Percentiles rank a stretch among this genome's conserved stretches.
phyloP scores from a whole-genome alignment of 2,113 vertebrate genomes.

The Natator depressus region DNA sequence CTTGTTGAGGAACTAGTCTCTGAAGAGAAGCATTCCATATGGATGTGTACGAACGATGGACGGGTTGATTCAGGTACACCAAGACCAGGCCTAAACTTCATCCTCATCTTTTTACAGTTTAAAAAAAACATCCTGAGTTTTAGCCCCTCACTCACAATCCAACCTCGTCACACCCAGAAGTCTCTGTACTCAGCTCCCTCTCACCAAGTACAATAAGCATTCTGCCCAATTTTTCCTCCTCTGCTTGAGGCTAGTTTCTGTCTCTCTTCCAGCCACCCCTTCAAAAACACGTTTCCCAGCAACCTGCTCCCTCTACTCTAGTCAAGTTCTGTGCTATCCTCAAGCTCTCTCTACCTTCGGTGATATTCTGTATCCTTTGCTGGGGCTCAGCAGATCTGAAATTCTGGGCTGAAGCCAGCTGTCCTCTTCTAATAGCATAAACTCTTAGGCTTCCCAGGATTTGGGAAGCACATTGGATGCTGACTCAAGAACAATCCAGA shows the following conservation, averaged over 20 bases:
- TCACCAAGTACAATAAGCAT: background rate
- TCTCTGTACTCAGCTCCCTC: background rate
- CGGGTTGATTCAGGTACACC: background rate
- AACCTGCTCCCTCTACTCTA: background rate
- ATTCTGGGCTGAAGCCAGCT: conserved; percentile 50
- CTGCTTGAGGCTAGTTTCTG: background rate
- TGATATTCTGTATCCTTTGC: conserved; percentile 2
- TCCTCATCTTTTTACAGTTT: background rate
- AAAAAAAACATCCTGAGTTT: background rate
- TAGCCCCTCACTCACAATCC: background rate
- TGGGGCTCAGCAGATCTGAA: conserved; percentile 17
- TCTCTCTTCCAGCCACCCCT: conserved; percentile 18
- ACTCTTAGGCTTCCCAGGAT: conserved; percentile 48
- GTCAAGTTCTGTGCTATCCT: conserved; percentile 44
- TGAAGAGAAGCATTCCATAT: background rate
- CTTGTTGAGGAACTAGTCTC: background rate
- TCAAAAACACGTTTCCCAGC: background rate
- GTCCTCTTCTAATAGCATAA: conserved; percentile 32
- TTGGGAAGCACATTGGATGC: conserved; percentile 46
- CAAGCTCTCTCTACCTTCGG: conserved; percentile 19
- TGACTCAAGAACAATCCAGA: conserved; percentile 34
- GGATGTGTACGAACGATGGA: background rate
- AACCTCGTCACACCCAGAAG: background rate
- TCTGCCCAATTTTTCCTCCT: background rate
- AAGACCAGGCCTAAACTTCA: background rate